Percentiles rank a stretch among this genome's conserved stretches.
These are phyloP conservation scores for Folsomia candida DNA, from an alignment of 2,888 invertebrate genomes.

Conservation along the genomic window DNA sequence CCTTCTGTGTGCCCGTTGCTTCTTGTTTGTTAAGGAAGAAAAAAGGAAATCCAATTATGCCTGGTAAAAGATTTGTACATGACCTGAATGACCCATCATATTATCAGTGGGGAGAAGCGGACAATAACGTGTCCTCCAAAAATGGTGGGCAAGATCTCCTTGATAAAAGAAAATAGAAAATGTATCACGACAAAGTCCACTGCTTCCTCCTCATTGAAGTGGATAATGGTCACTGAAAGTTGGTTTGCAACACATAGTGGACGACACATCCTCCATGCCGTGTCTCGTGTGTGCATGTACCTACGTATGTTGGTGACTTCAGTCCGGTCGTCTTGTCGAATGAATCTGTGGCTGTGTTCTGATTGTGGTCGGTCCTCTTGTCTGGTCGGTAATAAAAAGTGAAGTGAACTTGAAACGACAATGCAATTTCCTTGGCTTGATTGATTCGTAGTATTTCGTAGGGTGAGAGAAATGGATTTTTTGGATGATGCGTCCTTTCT, in stretches of 20 bases:
- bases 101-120: slow-evolving; percentile 15
- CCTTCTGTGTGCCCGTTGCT: not conserved
- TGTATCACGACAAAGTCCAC: not conserved
- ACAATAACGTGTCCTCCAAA: not conserved
- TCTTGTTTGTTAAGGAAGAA: slow-evolving; percentile 12
- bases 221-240: not conserved
- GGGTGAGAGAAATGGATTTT: not conserved
- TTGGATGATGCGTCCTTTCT: too few species aligned
- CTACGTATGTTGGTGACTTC: too few species aligned
- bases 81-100: slow-evolving; percentile 48
- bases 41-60: slow-evolving; percentile 50
- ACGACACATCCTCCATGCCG: too few species aligned
- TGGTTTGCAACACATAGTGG: too few species aligned
- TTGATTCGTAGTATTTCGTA: not conserved
- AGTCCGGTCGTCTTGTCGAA: not conserved
- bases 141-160: not conserved
- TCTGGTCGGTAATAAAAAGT: not conserved
- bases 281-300: too few species aligned
- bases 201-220: not conserved
- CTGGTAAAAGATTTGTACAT: slow-evolving; percentile 47
- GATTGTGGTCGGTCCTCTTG: not conserved
- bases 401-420: not conserved
- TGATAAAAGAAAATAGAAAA: not conserved
- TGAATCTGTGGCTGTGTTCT: not conserved
- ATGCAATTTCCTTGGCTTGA: not conserved